Evolutionary conservation across 37 sponge, comb jelly and placozoan genomes (phyloP).

Genomic region (Spongilla lacustris): DNA sequence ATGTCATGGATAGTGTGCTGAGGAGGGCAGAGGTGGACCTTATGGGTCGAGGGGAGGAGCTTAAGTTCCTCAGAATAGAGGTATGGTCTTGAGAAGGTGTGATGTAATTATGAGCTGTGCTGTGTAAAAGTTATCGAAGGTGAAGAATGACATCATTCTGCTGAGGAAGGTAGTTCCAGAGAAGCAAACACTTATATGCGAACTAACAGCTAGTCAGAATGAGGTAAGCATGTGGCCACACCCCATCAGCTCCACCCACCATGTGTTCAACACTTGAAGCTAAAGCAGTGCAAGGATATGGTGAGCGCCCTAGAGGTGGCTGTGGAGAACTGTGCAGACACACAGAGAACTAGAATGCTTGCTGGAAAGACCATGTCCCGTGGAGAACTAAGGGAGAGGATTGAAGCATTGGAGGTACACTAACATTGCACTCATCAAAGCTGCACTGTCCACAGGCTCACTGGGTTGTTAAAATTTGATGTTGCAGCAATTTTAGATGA

Average conservation of each 20-base stretch:
- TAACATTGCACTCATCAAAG: neutral
- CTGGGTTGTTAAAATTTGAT: no score
- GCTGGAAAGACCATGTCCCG: constrained; percentile 69
- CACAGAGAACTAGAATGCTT: constrained; percentile 66
- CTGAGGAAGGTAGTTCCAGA: constrained; percentile 63
- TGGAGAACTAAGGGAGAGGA: constrained; percentile 50
- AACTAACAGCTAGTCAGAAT: constrained; percentile 70
- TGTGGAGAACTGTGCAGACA: constrained; percentile 76
- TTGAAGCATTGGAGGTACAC: constrained; percentile 71
- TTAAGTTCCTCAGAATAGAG: constrained; percentile 88
- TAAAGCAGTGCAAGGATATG: constrained; percentile 56
- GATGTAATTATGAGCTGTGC: neutral
- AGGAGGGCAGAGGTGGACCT: constrained; percentile 83
- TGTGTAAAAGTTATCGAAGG: constrained; percentile 37
- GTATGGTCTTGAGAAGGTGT: constrained; percentile 7
- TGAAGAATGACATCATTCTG: constrained; percentile 73
- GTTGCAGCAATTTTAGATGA: no score
- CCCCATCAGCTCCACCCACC: neutral
- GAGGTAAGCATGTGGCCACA: constrained; percentile 30
- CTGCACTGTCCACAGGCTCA: no score
- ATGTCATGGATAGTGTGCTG: constrained; percentile 81
- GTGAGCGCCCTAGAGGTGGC: constrained; percentile 64
- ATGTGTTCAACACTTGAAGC: constrained; percentile 16
- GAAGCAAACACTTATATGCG: constrained; percentile 58
- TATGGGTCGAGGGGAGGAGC: constrained; percentile 83